Evolutionary conservation across 2,888 invertebrate species (phyloP).

Genomic region (Oxyscelio sp.): DNA sequence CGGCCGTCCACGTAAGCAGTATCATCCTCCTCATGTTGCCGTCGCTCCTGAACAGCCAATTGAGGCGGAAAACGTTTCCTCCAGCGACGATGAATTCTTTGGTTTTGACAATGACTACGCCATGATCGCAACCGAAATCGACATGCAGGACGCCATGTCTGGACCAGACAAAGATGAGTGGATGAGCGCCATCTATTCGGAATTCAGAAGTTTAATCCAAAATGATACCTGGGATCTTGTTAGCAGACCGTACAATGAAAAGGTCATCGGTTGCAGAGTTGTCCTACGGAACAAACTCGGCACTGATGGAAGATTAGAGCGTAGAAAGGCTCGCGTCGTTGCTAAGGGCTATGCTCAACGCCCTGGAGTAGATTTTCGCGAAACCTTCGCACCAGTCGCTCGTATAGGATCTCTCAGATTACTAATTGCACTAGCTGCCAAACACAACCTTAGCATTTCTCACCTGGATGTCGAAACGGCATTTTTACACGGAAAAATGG

Average conservation of each 20-base stretch:
- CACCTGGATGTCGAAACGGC: background rate
- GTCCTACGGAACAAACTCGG: slow-evolving; percentile 17
- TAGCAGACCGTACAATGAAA: slow-evolving; percentile 28
- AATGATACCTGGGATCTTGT: slow-evolving; percentile 65
- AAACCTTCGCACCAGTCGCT: background rate
- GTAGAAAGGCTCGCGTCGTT: slow-evolving; percentile 21
- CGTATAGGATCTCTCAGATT: background rate
- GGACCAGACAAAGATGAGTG: slow-evolving; percentile 52
- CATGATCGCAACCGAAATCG: slow-evolving; percentile 12
- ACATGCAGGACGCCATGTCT: slow-evolving; percentile 24
- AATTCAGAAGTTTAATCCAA: slow-evolving; percentile 38
- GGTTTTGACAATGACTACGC: background rate
- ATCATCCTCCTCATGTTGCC: background rate
- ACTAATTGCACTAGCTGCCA: background rate
- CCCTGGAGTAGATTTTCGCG: slow-evolving; percentile 18
- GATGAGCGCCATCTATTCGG: slow-evolving; percentile 39
- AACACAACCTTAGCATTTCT: background rate
- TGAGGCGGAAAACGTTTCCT: too few relatives aligned
- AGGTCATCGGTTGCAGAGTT: slow-evolving; percentile 34
- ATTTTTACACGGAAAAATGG: background rate
- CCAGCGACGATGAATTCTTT: slow-evolving; percentile 7
- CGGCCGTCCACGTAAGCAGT: background rate
- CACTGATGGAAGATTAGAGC: background rate
- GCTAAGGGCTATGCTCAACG: slow-evolving; percentile 11
- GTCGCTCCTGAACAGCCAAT: background rate